phyloP scores from a whole-genome alignment of 2,888 invertebrate genomes.

The Agrotis puta region DNA sequence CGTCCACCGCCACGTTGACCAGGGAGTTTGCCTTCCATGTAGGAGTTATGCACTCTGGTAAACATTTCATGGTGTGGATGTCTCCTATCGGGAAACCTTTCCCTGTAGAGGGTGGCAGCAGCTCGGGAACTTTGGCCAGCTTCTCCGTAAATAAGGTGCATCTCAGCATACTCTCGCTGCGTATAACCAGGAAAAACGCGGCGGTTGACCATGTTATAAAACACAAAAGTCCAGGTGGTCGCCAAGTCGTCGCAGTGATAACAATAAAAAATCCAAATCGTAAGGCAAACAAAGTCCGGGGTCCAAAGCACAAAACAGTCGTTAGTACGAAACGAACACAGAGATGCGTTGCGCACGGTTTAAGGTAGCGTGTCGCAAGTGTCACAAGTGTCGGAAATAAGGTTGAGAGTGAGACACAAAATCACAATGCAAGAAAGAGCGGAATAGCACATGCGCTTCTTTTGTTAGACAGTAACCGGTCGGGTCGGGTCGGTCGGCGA shows the following conservation, averaged over 20 bases:
- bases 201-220: conserved; percentile 7
- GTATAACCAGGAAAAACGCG: conserved; percentile 6
- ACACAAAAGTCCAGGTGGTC: conserved; percentile 16
- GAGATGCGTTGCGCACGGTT: no score
- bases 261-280: conserved; percentile 29
- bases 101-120: conserved; percentile 27
- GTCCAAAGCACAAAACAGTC: conserved; percentile 21
- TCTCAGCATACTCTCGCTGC: conserved; percentile 21
- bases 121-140: conserved; percentile 16
- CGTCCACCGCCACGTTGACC: conserved; percentile 39
- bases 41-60: conserved; percentile 34
- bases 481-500: no score
- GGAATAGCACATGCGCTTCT: no score
- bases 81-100: conserved; percentile 31
- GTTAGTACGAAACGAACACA: conserved; percentile 22
- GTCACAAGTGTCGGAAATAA: no score
- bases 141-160: conserved; percentile 20
- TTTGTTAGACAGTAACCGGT: no score
- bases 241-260: conserved; percentile 18
- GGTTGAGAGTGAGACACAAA: no score
- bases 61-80: conserved; percentile 28
- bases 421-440: no score
- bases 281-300: conserved; percentile 16
- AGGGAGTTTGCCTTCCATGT: conserved; percentile 43
- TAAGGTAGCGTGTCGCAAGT: no score